Evolutionary conservation across 1,140 invertebrate species (phyloP).

Genomic region (Teleopsis dalmanni): DNA sequence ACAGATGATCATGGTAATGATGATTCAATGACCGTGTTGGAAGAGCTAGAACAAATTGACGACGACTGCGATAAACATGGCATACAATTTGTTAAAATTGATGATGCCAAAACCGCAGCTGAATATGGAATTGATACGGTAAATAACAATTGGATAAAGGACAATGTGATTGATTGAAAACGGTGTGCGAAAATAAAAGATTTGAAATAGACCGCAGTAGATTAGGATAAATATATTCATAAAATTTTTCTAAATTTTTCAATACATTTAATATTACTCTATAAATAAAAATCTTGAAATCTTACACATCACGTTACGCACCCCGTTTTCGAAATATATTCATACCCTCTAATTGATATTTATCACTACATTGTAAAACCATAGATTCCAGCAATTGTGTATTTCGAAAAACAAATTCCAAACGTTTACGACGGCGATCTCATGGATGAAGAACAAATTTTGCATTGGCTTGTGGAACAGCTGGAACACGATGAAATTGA

Average conservation of each 20-base stretch:
- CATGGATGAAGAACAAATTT: constrained; percentile 82
- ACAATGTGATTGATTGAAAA: not conserved
- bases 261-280: too few relatives aligned
- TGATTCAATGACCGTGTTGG: constrained; percentile 73
- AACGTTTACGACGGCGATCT: constrained; percentile 88
- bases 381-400: constrained; percentile 70
- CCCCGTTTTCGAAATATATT: too few relatives aligned
- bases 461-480: constrained; percentile 80
- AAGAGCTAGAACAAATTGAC: constrained; percentile 85
- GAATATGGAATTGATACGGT: constrained; percentile 81
- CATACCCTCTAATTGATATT: not conserved
- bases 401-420: constrained; percentile 88
- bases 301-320: too few relatives aligned
- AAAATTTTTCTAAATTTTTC: too few relatives aligned
- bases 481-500: constrained; percentile 89
- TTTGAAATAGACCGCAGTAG: not conserved
- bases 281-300: too few relatives aligned
- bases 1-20: constrained; percentile 78
- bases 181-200: not conserved
- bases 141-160: constrained; percentile 4
- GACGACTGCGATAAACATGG: constrained; percentile 86
- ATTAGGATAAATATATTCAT: too few relatives aligned
- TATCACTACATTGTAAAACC: too few relatives aligned
- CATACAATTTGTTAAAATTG: constrained; percentile 91
- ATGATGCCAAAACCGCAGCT: constrained; percentile 69